Percentiles rank a stretch among this genome's conserved stretches.
These are phyloP conservation scores for Sminthurinus aureus DNA, from an alignment of 2,888 invertebrate genomes.

Conservation along the genomic window DNA sequence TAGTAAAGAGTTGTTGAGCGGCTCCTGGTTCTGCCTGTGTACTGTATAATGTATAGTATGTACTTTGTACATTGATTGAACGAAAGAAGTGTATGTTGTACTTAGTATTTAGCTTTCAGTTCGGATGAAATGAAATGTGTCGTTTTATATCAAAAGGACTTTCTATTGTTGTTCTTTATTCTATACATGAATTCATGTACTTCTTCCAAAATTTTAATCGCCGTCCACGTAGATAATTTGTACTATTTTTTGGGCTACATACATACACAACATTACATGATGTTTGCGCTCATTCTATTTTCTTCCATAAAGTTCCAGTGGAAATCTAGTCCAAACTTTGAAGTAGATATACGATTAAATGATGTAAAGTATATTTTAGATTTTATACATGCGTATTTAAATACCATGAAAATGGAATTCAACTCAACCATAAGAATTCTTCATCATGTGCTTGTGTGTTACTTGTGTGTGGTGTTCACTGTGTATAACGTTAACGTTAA, in stretches of 20 bases:
- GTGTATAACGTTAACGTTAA: no score
- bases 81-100: constrained; percentile 10
- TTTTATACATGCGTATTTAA: neutral
- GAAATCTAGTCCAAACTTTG: no score
- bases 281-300: no score
- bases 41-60: neutral
- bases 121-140: constrained; percentile 17
- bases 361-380: no score
- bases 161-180: constrained; percentile 25
- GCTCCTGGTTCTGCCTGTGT: constrained; percentile 28
- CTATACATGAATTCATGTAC: neutral
- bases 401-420: neutral
- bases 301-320: no score
- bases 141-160: constrained; percentile 37
- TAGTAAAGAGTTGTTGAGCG: constrained; percentile 27
- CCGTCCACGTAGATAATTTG: no score
- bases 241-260: no score
- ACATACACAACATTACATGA: neutral
- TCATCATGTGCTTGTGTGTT: neutral
- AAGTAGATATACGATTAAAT: neutral
- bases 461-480: no score
- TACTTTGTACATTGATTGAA: constrained; percentile 25
- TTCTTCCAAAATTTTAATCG: neutral
- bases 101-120: no score
- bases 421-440: constrained; percentile 13